Base-by-base conservation (phyloP, 2,113 vertebrate species). In the Dipodomys merriami region DNA sequence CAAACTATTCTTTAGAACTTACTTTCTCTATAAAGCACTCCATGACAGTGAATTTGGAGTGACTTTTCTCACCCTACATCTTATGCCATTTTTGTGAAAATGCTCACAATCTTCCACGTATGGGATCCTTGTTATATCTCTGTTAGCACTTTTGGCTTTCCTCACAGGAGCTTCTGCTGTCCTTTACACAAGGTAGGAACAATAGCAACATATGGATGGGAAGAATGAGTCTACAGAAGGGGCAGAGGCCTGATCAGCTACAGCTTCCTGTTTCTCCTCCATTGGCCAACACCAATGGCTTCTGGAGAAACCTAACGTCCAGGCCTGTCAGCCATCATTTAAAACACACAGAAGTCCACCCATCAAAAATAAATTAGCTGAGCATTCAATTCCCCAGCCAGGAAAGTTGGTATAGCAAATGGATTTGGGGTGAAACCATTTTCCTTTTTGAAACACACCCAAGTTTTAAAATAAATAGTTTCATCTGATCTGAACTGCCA, bases 401-500 rank as follows among this genome's bases (percentile, higher is more conserved):
- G 60, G 83, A 89, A 87, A 33, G 69, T 64, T 91, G 81, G 84
- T 89, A 76, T 83, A 92, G 49, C 81, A 90, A 80, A 81, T 95
- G 79, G 46, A 95, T 94, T 93, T 83, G 23, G 78, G 57, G 65
- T 91, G 84, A 95, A 95, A 94, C 46, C 44, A 72, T 86, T 96
- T 96, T 92, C 90, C 84, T 95, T 96, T 94, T 79, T 82, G 89
- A 96, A 96, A 94, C 39, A 82, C 44, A 68, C 46, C 88, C 89
- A 96, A 92, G 68, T 95, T 94, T 94, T 95, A 93, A 96, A 95
- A 96, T 80, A 91, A 95, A 95, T 94, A 94, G 78, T 88, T 92
- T 92, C 82, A 94, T 92, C 84, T 96, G 74, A 94, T 91, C 77
- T 92, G 60, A 94, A 90, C 87, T 96, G 91, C 94, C 93, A 94